A percentile compares a stretch with the other conserved stretches of the same genome.
Evolutionary conservation across 1,140 invertebrate genomes (phyloP).

Genomic region (Harlomillsia oculata): DNA sequence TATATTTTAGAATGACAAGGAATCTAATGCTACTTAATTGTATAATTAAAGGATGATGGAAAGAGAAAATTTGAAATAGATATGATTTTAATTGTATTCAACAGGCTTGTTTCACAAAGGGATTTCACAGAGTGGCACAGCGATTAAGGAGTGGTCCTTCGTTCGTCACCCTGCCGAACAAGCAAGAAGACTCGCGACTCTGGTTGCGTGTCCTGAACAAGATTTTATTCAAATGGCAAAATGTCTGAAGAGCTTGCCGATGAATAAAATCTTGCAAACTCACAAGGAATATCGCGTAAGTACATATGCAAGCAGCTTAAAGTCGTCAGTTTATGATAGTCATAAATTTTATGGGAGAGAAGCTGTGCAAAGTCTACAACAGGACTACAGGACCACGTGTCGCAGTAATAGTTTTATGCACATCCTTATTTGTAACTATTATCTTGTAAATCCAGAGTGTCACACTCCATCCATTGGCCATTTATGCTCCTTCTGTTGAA

Average conservation of each 20-base stretch:
- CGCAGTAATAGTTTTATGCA: too few relatives aligned
- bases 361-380: too few relatives aligned
- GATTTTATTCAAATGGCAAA: constrained; percentile 10
- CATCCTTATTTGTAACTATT: too few relatives aligned
- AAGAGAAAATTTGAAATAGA: too few relatives aligned
- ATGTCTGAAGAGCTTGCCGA: constrained; percentile 5
- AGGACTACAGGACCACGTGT: too few relatives aligned
- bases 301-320: neutral
- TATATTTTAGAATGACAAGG: too few relatives aligned
- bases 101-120: constrained; percentile 59
- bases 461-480: constrained; percentile 3
- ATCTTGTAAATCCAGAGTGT: constrained; percentile 1
- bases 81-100: too few relatives aligned
- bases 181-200: constrained; percentile 53
- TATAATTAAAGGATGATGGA: too few relatives aligned
- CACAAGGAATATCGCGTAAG: neutral
- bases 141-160: constrained; percentile 43
- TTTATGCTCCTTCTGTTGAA: constrained; percentile 22
- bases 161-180: constrained; percentile 37
- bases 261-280: neutral
- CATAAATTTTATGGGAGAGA: neutral
- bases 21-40: too few relatives aligned
- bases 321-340: neutral
- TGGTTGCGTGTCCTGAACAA: constrained; percentile 51
- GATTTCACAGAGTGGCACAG: constrained; percentile 58